Percentiles rank a stretch among this genome's conserved stretches.
Evolutionary conservation across 2,113 vertebrate species (phyloP).

Genomic region (Cynocephalus volans): DNA sequence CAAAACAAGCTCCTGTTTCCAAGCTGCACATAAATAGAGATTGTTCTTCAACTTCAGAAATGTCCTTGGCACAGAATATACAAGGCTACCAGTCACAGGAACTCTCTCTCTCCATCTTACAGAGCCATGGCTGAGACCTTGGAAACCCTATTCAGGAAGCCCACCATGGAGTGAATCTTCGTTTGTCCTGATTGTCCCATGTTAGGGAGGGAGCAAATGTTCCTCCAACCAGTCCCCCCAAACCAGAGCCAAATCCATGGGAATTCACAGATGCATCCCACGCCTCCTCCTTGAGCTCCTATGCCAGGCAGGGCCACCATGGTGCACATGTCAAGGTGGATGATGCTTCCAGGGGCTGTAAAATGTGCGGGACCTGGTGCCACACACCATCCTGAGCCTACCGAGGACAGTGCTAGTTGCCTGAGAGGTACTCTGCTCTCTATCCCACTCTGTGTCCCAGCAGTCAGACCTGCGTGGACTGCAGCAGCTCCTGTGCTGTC

Average conservation of each 20-base stretch:
- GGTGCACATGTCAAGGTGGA: not conserved
- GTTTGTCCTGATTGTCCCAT: not conserved
- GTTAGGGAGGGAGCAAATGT: not conserved
- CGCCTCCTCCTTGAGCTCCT: not conserved
- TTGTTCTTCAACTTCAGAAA: conserved; percentile 62
- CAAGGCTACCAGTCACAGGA: not conserved
- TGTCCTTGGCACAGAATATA: not conserved
- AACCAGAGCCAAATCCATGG: not conserved
- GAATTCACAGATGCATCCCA: not conserved
- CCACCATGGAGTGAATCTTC: not conserved
- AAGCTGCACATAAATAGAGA: not conserved
- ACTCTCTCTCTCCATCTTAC: not conserved
- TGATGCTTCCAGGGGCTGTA: not conserved
- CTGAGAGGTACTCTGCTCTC: not conserved
- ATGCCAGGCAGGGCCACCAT: not conserved
- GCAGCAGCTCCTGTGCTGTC: not conserved
- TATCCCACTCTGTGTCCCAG: not conserved
- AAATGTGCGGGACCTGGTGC: no score
- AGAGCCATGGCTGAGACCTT: not conserved
- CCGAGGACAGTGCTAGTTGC: not conserved
- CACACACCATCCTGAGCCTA: not conserved
- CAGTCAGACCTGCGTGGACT: not conserved
- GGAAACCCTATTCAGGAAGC: not conserved
- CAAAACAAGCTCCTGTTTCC: conserved; percentile 24
- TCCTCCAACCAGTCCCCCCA: not conserved